phyloP scores from a whole-genome alignment of 92 coral and sea anemone species.

The Montipora capitata region DNA sequence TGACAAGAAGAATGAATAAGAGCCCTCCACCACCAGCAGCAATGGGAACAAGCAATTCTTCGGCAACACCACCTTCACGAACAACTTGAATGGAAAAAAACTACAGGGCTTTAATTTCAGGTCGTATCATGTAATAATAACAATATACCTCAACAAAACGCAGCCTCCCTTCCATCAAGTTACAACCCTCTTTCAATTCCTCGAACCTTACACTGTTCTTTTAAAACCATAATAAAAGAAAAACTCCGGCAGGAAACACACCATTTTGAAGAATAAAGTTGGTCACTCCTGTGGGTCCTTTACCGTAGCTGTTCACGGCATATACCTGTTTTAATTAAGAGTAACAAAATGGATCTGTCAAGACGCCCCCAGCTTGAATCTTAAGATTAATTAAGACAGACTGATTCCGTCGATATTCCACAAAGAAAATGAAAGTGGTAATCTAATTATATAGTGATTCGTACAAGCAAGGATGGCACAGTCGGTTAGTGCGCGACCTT shows the following conservation, averaged over 20 bases:
- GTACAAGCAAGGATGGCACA: no score
- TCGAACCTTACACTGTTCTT: not conserved
- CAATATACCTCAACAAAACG: no score
- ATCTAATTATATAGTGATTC: no score
- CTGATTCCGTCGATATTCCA: no score
- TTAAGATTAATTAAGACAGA: no score
- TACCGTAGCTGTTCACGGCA: constrained; percentile 30
- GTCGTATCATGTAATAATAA: no score
- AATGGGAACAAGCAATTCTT: not conserved
- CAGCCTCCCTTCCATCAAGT: no score
- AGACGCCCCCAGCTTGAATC: not conserved
- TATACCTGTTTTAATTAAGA: constrained; percentile 1
- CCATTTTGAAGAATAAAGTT: not conserved
- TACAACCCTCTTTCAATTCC: no score
- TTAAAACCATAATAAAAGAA: not conserved
- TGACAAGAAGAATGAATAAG: not conserved
- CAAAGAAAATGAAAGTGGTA: no score
- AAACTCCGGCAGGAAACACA: not conserved
- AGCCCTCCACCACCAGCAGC: constrained; percentile 6
- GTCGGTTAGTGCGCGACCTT: no score
- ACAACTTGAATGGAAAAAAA: not conserved
- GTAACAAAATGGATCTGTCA: not conserved
- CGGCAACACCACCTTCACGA: not conserved
- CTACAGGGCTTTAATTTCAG: no score
- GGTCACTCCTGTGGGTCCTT: constrained; percentile 6